Conservation (phyloP, 2,113 vertebrate genomes). For the Haemorhous mexicanus region DNA sequence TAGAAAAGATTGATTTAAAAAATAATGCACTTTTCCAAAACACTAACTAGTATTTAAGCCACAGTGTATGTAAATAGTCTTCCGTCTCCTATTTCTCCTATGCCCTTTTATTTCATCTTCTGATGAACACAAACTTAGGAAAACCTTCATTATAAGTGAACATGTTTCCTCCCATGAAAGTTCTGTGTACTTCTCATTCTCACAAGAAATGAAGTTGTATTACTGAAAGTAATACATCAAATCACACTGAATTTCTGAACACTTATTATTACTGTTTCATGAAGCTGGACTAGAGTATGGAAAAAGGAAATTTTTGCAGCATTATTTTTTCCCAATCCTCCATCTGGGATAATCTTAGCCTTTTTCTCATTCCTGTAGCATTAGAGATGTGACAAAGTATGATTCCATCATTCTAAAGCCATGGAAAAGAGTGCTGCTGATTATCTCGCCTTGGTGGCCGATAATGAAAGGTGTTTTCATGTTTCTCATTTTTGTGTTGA, state of each 20-base stretch:
- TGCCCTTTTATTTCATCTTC: background rate
- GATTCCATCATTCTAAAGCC: background rate
- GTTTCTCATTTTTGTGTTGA: background rate
- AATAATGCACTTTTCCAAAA: background rate
- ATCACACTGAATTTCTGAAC: background rate
- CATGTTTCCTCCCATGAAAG: background rate
- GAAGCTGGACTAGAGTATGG: background rate
- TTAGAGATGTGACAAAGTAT: background rate
- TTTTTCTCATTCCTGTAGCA: background rate
- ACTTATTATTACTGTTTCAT: background rate
- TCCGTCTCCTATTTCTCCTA: background rate
- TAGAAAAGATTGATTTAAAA: conserved; percentile 42
- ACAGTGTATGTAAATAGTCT: background rate
- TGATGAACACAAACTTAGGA: background rate
- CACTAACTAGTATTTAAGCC: background rate
- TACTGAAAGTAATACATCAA: background rate
- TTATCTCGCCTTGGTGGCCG: background rate
- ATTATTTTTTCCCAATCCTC: background rate
- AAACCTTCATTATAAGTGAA: background rate
- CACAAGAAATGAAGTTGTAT: background rate
- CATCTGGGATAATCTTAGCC: background rate
- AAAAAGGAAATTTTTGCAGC: background rate
- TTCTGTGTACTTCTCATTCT: background rate
- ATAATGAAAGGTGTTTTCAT: background rate
- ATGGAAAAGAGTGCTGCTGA: background rate